phyloP scores from a whole-genome alignment of 2,113 vertebrate genomes.

The Oncorhynchus tshawytscha region DNA sequence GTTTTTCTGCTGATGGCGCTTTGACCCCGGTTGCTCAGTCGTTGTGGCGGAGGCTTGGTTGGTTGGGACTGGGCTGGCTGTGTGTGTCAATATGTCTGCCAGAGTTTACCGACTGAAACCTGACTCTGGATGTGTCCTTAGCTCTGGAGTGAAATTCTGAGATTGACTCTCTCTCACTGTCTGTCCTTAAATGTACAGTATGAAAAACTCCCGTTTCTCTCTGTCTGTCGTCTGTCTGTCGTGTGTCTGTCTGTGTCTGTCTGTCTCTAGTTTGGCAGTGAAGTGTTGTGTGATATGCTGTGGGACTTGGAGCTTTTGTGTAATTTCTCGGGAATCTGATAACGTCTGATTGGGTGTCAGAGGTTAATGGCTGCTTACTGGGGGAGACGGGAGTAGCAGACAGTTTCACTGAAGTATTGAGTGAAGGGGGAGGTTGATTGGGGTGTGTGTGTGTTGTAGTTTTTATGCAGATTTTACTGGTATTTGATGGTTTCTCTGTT shows the following conservation, averaged over 20 bases:
- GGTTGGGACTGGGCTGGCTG: no score
- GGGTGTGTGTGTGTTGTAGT: neutral
- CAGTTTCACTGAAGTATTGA: neutral
- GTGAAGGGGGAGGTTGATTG: no score
- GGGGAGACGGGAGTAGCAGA: neutral
- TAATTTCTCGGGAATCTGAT: constrained; percentile 13
- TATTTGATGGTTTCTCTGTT: neutral
- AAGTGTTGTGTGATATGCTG: constrained; percentile 1
- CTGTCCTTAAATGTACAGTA: neutral
- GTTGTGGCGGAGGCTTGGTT: neutral
- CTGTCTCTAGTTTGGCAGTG: neutral
- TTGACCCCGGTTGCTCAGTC: neutral
- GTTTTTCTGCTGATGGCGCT: neutral
- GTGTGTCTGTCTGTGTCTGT: neutral
- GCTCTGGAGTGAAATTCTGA: constrained; percentile 14
- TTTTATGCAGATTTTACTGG: no score
- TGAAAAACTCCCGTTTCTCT: neutral
- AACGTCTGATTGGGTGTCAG: constrained; percentile 4
- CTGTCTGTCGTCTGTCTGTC: neutral
- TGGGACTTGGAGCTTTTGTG: neutral
- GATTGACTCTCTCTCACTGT: neutral
- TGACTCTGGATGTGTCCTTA: constrained; percentile 26
- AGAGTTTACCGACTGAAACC: constrained; percentile 3
- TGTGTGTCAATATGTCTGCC: neutral
- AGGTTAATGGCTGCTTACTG: neutral